phyloP scores from a whole-genome alignment of 2,113 vertebrate species.

The Gasterosteus aculeatus region DNA sequence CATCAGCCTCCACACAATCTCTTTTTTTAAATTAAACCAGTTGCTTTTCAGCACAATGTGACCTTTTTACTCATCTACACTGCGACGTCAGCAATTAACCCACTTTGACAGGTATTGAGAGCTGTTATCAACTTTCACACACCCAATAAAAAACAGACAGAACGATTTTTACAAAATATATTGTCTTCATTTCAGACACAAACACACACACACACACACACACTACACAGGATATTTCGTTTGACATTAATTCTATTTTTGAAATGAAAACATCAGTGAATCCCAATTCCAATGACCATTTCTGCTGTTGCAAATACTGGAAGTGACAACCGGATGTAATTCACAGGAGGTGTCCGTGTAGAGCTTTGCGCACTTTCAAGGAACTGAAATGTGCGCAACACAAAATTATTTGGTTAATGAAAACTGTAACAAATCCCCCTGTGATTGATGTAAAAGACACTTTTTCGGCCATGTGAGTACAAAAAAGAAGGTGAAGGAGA shows the following conservation, averaged over 20 bases:
- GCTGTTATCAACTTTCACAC: background rate
- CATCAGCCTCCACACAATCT: background rate
- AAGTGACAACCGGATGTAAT: slow-evolving; percentile 11
- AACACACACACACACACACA: background rate
- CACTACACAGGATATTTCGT: background rate
- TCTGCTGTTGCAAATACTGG: background rate
- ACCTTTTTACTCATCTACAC: background rate
- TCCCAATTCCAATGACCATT: background rate
- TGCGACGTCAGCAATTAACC: background rate
- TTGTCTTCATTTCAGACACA: background rate
- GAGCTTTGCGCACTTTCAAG: slow-evolving; percentile 18
- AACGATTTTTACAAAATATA: background rate
- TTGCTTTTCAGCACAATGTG: background rate
- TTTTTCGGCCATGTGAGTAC: slow-evolving; percentile 26
- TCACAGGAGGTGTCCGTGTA: background rate
- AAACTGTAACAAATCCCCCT: slow-evolving; percentile 49
- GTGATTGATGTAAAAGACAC: slow-evolving; percentile 33
- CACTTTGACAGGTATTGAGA: background rate
- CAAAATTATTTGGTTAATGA: slow-evolving; percentile 37
- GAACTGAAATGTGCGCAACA: slow-evolving; percentile 27
- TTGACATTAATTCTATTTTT: slow-evolving; percentile 3
- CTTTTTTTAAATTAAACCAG: background rate
- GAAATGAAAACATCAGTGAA: slow-evolving; percentile 12
- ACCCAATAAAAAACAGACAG: background rate
- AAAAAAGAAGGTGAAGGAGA: background rate